Percentiles rank a stretch among this genome's conserved stretches.
Conservation (phyloP, 2,113 vertebrate genomes). For the Oncorhynchus keta region DNA sequence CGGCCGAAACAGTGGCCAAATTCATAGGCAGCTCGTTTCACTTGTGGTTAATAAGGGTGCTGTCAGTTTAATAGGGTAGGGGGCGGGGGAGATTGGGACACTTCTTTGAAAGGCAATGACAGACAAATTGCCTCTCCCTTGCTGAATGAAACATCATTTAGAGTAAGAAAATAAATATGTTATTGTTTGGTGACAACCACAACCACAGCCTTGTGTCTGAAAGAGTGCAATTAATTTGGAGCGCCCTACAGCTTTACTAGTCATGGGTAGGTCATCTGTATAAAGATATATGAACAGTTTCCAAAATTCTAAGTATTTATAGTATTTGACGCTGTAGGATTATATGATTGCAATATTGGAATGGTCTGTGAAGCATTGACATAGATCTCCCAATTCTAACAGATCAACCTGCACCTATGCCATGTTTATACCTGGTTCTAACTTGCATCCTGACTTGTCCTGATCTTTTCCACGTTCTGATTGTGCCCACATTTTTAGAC, state of each 20-base stretch:
- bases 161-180: slow-evolving; percentile 90
- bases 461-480: too few relatives aligned
- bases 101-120: slow-evolving; percentile 90
- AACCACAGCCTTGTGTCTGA: slow-evolving; percentile 64
- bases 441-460: too few relatives aligned
- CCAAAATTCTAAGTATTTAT: too few relatives aligned
- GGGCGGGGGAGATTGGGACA: slow-evolving; percentile 76
- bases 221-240: slow-evolving; percentile 27
- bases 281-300: too few relatives aligned
- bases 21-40: slow-evolving; percentile 86
- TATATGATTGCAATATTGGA: too few relatives aligned
- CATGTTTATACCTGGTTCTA: too few relatives aligned
- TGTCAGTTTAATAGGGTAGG: slow-evolving; percentile 89
- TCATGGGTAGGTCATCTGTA: not conserved
- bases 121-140: slow-evolving; percentile 93
- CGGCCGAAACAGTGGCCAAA: slow-evolving; percentile 90
- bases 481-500: too few relatives aligned
- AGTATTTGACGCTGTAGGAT: too few relatives aligned
- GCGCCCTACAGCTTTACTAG: not conserved
- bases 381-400: too few relatives aligned
- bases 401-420: not conserved
- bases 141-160: slow-evolving; percentile 77
- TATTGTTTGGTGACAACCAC: slow-evolving; percentile 88
- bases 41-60: slow-evolving; percentile 90
- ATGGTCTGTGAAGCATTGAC: too few relatives aligned